Evolutionary conservation across 2,888 invertebrate genomes (phyloP), one percentile per base, ranked within the genome.

Genomic region (Erynnis tages): DNA sequence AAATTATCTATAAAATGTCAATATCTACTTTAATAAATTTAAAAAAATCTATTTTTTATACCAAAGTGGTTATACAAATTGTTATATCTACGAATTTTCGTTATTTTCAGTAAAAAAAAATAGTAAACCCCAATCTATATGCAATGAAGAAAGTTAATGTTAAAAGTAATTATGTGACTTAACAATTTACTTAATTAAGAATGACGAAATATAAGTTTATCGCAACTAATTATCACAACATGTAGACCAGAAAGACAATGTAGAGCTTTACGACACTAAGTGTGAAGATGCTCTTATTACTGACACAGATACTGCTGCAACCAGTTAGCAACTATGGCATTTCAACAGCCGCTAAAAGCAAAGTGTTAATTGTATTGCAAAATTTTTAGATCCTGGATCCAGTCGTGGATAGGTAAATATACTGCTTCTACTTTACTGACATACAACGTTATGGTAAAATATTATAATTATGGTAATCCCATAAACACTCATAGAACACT

Each of bases 331-430:
- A 16, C 14, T 25, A 13, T 21, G 21, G 23, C 11, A 10, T 40
- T 25, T 14, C 25, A n/a, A 40, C 29, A 43, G n/a, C n/a, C 17
- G 7, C 11, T 11, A 2, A 23, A 23, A 11, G 10, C 19, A 11
- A 13, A 38, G 21, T 13, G 2, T 38, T 11, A 38, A 38, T 38
- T 38, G 13, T 11, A 13, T 38, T 38, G 38, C 38, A 13, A 21
- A 38, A 23, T 7, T 38, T 38, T 14, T 1, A 1, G 11, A 11
- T 2, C 13, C 23, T 23, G 21, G 7, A 19, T 2, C 8, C 14
- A 13, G 34, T 34, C 7, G 14, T 5, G 1, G 4, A 14, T 32
- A 14, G 2, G 2, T 8, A 8, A 6, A 13, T 30, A n/a, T 13
- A 34, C 3, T 34, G 16, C n/a, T 14, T 8, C 2, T 6, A 30